A percentile compares a stretch with the other conserved stretches of the same genome.
These are phyloP conservation scores for Thecophora atra DNA, from an alignment of 2,888 invertebrate genomes.

Conservation along the genomic window DNA sequence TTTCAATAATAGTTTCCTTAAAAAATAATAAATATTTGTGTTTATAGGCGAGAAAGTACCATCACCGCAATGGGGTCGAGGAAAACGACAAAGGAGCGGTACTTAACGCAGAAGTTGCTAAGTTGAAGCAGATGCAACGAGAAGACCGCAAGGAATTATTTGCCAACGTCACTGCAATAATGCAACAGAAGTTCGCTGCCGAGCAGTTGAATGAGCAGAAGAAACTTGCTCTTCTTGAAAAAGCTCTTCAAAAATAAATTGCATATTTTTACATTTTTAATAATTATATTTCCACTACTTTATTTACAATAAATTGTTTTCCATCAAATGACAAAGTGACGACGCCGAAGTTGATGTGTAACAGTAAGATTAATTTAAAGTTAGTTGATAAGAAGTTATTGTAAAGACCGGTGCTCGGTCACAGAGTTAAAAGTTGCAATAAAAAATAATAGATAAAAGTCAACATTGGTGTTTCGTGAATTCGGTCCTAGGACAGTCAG, in stretches of 20 bases:
- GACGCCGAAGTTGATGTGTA: too few relatives aligned
- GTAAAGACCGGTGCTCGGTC: too few relatives aligned
- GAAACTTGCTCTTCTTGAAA: conserved; percentile 3
- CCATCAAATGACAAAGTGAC: conserved; percentile 12
- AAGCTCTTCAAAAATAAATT: conserved; percentile 1
- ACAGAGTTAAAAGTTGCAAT: too few relatives aligned
- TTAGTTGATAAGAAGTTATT: too few relatives aligned
- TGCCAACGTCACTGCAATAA: background rate
- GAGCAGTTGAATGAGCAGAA: background rate
- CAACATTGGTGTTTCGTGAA: too few relatives aligned
- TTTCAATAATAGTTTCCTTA: conserved; percentile 4
- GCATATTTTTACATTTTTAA: too few relatives aligned
- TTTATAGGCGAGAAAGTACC: conserved; percentile 13
- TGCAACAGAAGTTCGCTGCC: conserved; percentile 9
- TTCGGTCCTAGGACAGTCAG: too few relatives aligned
- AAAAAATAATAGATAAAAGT: too few relatives aligned
- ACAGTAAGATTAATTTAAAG: too few relatives aligned
- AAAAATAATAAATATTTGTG: conserved; percentile 9
- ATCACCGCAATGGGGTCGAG: background rate
- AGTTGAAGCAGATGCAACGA: conserved; percentile 1
- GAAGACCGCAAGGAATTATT: conserved; percentile 6
- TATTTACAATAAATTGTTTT: conserved; percentile 18
- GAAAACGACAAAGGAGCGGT: too few relatives aligned
- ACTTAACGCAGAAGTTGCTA: too few relatives aligned
- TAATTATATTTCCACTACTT: conserved; percentile 12